phyloP scores from a whole-genome alignment of 2,888 invertebrate genomes.

The Onthophagus sagittarius region DNA sequence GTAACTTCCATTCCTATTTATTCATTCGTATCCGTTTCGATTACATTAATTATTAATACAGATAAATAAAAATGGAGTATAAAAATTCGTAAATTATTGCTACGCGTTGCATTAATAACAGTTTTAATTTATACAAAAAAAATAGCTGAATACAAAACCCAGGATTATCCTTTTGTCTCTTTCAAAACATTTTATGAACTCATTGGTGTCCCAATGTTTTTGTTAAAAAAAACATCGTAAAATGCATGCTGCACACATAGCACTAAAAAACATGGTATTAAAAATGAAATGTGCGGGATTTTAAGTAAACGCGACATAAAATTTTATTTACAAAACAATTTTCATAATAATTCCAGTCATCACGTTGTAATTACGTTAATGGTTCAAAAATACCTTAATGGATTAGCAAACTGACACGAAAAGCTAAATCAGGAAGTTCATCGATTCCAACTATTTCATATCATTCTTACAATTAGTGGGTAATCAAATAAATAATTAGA shows the following conservation, averaged over 20 bases:
- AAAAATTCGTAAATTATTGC: neutral
- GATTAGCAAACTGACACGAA: neutral
- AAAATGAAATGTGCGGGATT: neutral
- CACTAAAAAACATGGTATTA: too few relatives aligned
- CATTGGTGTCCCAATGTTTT: too few relatives aligned
- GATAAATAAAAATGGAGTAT: neutral
- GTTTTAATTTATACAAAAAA: too few relatives aligned
- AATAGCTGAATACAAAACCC: too few relatives aligned
- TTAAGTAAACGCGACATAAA: neutral
- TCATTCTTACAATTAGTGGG: neutral
- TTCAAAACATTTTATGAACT: too few relatives aligned
- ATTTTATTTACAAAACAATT: neutral
- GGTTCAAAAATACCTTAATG: neutral
- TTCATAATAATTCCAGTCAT: neutral
- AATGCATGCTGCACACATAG: too few relatives aligned
- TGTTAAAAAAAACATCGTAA: too few relatives aligned
- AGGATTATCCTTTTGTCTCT: too few relatives aligned
- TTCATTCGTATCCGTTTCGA: neutral
- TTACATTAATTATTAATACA: neutral
- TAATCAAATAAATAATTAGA: neutral
- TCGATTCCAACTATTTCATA: neutral
- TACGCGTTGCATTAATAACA: too few relatives aligned
- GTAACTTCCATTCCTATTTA: neutral
- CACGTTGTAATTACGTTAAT: neutral
- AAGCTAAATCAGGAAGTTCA: neutral